Evolutionary conservation across 2,113 vertebrate genomes (phyloP).

Genomic region (Plecturocebus donacophilus): DNA sequence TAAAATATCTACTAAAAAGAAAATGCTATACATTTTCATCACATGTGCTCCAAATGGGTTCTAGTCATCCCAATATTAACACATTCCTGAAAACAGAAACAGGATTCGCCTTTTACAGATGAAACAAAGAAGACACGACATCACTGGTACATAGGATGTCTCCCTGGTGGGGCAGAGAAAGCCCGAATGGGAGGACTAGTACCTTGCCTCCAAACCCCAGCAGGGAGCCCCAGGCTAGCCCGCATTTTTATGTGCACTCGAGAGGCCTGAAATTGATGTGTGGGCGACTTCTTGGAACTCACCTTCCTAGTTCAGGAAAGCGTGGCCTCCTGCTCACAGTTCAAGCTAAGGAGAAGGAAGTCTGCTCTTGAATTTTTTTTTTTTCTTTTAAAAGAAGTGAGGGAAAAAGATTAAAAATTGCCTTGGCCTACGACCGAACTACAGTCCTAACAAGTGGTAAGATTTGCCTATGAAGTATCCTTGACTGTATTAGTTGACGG

Average conservation of each 20-base stretch:
- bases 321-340: background rate
- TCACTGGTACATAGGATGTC: accelerated
- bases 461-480: constrained; percentile 31
- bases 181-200: background rate
- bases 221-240: background rate
- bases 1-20: background rate
- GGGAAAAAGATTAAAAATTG: background rate
- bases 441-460: background rate
- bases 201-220: background rate
- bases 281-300: background rate
- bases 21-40: background rate
- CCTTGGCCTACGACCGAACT: constrained; percentile 16
- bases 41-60: background rate
- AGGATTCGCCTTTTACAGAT: background rate
- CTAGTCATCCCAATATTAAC: background rate
- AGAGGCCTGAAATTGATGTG: too few species aligned
- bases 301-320: background rate
- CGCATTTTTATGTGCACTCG: background rate
- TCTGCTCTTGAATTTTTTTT: background rate
- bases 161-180: background rate
- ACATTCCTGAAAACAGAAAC: background rate
- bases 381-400: background rate
- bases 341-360: background rate
- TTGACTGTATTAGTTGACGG: constrained; percentile 7
- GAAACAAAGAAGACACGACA: background rate